Conservation (phyloP, 37 sponge, comb jelly and placozoan genomes). For the Theonella swinhoei region DNA sequence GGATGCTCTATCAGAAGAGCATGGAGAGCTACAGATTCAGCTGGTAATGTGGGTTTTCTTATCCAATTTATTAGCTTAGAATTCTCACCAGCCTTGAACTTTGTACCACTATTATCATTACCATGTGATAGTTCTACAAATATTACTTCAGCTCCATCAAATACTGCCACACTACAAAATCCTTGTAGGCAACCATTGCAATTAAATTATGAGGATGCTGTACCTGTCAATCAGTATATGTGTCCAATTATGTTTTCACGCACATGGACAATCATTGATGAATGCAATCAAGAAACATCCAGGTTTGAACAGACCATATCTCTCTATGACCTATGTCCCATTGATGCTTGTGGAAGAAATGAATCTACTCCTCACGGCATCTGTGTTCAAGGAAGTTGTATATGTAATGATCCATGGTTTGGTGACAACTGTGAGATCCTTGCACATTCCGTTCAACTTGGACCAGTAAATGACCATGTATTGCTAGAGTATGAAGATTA, state of each 20-base stretch:
- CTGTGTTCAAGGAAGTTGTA: conserved; percentile 10
- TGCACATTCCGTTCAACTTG: conserved; percentile 5
- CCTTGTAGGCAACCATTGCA: conserved; percentile 15
- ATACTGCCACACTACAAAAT: conserved; percentile 23
- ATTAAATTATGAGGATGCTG: background rate
- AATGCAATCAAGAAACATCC: background rate
- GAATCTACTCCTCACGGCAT: conserved; percentile 17
- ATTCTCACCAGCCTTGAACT: background rate
- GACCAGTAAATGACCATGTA: conserved; percentile 7
- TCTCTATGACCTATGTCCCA: conserved; percentile 32
- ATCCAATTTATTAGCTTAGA: conserved; percentile 12
- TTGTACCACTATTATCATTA: background rate
- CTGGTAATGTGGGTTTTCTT: conserved; percentile 17
- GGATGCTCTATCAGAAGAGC: conserved; percentile 20
- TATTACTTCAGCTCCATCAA: background rate
- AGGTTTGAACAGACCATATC: background rate
- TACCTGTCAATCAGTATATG: background rate
- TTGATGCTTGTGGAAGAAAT: conserved; percentile 38
- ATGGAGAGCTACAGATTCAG: conserved; percentile 40
- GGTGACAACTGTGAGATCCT: conserved; percentile 20
- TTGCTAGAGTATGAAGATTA: conserved; percentile 18
- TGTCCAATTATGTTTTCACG: conserved; percentile 21
- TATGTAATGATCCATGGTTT: conserved; percentile 38
- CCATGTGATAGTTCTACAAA: conserved; percentile 10
- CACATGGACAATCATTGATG: conserved; percentile 10